Conservation (phyloP, 1,140 invertebrate genomes). For the Tetragnatha versicolor region DNA sequence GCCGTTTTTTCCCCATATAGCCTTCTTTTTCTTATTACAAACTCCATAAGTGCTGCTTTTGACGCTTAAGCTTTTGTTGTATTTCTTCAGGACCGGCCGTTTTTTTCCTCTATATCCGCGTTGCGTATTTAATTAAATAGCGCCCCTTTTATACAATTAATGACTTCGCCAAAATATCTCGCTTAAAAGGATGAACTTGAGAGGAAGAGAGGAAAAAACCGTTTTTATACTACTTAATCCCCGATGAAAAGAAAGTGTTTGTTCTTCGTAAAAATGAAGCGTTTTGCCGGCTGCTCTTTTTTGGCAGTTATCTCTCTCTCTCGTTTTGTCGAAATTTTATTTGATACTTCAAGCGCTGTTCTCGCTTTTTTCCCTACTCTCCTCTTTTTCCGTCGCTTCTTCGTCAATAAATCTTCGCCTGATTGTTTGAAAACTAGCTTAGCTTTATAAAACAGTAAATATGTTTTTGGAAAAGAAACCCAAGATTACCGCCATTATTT, state of each 20-base stretch:
- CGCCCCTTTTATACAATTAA: constrained; percentile 55
- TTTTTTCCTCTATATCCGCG: background rate
- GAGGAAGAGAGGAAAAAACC: constrained; percentile 23
- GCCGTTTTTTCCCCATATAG: constrained; percentile 12
- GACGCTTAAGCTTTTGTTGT: constrained; percentile 47
- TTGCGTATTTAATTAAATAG: constrained; percentile 52
- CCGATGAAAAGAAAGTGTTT: constrained; percentile 50
- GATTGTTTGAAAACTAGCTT: constrained; percentile 52
- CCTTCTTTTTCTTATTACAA: constrained; percentile 48
- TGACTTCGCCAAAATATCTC: constrained; percentile 52
- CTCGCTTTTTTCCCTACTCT: background rate
- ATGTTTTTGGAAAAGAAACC: constrained; percentile 43
- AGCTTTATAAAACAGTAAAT: constrained; percentile 54
- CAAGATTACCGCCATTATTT: constrained; percentile 49
- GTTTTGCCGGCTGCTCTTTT: constrained; percentile 18
- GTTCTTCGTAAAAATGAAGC: constrained; percentile 41
- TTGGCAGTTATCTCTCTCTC: no score
- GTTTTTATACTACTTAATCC: constrained; percentile 54
- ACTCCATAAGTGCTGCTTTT: constrained; percentile 50
- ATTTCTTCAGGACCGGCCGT: background rate
- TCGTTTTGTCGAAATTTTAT: constrained; percentile 52
- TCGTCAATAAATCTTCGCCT: constrained; percentile 49
- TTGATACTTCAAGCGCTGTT: constrained; percentile 42
- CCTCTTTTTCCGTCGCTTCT: background rate
- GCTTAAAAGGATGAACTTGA: constrained; percentile 32